A percentile compares a stretch with the other conserved stretches of the same genome.
Conservation (phyloP, 2,888 invertebrate species). For the Hermaeophaga mercurialis region DNA sequence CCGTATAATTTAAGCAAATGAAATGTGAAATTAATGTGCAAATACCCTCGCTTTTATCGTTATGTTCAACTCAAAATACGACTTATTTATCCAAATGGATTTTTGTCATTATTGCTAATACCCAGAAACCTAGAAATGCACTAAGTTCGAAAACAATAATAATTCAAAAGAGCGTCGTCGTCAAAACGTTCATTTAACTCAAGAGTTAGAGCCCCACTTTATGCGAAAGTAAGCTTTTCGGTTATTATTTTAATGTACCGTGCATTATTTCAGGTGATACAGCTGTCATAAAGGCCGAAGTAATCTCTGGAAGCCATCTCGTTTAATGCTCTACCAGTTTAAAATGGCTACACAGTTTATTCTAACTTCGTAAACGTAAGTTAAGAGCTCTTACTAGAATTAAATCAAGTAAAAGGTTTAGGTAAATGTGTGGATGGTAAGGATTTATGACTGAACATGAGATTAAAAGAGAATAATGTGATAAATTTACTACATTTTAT, state of each 20-base stretch:
- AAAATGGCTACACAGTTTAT: constrained; percentile 6
- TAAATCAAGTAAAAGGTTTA: not conserved
- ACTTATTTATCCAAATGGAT: too few species aligned
- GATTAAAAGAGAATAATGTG: too few species aligned
- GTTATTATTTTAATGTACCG: constrained; percentile 11
- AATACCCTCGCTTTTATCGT: too few species aligned
- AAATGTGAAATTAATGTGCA: too few species aligned
- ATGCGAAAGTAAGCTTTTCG: constrained; percentile 7
- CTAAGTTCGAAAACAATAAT: constrained; percentile 4
- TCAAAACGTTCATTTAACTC: constrained; percentile 10
- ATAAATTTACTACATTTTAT: too few species aligned
- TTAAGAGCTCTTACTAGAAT: not conserved
- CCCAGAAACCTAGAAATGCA: not conserved
- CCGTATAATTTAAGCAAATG: too few species aligned
- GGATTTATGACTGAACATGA: too few species aligned
- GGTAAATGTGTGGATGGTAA: too few species aligned
- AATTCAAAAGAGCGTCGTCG: constrained; percentile 4
- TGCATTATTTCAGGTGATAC: constrained; percentile 15
- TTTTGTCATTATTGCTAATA: not conserved
- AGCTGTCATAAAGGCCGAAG: constrained; percentile 14
- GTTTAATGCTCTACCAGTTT: not conserved
- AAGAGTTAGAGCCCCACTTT: constrained; percentile 1
- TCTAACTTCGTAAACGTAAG: constrained; percentile 1
- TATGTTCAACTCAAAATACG: too few species aligned
- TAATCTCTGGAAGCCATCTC: constrained; percentile 11